Conservation (phyloP, 2,888 invertebrate species). For the Rosalia funebris region DNA sequence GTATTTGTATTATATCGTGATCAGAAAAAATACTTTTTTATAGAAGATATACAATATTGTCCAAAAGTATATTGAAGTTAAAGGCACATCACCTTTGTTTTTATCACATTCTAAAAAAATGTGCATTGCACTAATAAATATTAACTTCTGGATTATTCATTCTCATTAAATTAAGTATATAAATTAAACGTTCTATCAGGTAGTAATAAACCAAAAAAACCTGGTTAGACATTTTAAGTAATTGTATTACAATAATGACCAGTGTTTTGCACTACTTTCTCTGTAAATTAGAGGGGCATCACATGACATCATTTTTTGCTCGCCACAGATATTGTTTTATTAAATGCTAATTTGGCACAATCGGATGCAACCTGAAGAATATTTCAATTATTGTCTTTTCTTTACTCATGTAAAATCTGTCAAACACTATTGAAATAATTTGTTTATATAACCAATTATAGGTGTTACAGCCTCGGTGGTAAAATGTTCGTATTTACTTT, state of each 20-base stretch:
- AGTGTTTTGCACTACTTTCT: background rate
- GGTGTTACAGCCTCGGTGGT: too few species aligned
- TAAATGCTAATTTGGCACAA: background rate
- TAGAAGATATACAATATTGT: conserved; percentile 31
- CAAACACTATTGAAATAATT: too few species aligned
- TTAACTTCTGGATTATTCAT: conserved; percentile 28
- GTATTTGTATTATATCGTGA: conserved; percentile 34
- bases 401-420: background rate
- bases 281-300: background rate
- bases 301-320: background rate
- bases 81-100: conserved; percentile 39
- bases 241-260: background rate
- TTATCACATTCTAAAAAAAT: conserved; percentile 34
- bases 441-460: too few species aligned
- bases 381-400: background rate
- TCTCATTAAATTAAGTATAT: conserved; percentile 25
- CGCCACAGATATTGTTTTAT: background rate
- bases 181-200: conserved; percentile 1
- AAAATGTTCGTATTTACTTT: too few species aligned
- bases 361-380: too few species aligned
- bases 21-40: conserved; percentile 30
- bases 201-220: conserved; percentile 9
- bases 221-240: background rate
- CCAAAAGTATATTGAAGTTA: conserved; percentile 33
- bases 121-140: conserved; percentile 39